Conservation (phyloP, 2,113 vertebrate genomes). For the Hippolais icterina region DNA sequence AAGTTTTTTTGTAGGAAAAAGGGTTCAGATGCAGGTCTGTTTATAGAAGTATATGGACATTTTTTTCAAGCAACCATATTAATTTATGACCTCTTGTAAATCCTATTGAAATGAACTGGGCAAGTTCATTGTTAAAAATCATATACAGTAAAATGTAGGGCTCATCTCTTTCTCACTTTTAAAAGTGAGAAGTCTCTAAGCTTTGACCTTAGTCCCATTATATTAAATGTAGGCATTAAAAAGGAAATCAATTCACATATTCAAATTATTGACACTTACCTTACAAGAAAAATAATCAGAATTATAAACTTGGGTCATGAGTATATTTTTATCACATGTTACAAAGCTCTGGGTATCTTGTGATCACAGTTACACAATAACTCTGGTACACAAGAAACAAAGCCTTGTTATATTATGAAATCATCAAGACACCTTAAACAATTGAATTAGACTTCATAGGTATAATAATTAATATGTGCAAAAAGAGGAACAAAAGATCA, state of each 20-base stretch:
- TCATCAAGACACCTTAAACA: conserved; percentile 51
- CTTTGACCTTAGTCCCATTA: neutral
- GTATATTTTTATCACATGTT: neutral
- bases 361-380: conserved; percentile 55
- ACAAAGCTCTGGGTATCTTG: conserved; percentile 8
- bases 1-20: neutral
- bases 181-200: neutral
- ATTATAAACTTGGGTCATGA: neutral
- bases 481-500: conserved; percentile 66
- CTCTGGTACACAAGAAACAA: conserved; percentile 17
- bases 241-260: neutral
- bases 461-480: conserved; percentile 62
- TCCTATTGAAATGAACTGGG: neutral
- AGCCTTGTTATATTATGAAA: conserved; percentile 31
- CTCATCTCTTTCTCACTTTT: neutral
- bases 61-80: neutral
- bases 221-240: neutral
- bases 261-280: conserved; percentile 3
- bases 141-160: neutral
- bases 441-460: conserved; percentile 44
- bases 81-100: neutral
- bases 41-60: neutral
- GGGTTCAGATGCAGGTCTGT: neutral
- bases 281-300: neutral
- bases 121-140: neutral